Conservation (phyloP, 1,140 invertebrate genomes). For the Bombus ignitus region DNA sequence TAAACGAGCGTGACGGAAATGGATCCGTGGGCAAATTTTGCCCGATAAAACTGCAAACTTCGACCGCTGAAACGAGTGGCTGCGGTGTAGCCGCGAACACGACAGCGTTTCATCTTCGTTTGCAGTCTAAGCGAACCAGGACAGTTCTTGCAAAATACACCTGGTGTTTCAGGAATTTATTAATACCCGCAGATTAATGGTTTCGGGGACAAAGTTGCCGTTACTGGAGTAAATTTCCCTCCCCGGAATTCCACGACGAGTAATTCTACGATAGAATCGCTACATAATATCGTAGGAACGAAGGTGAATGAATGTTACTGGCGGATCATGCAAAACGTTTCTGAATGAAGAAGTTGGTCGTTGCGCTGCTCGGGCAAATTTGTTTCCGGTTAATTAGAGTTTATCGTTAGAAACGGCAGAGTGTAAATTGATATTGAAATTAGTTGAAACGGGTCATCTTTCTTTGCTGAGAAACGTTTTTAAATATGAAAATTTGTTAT, state of each 20-base stretch:
- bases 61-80: neutral
- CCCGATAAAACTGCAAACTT: slow-evolving; percentile 28
- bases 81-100: neutral
- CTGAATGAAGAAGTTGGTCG: neutral
- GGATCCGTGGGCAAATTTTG: neutral
- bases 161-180: slow-evolving; percentile 24
- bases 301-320: neutral
- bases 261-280: neutral
- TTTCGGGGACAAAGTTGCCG: neutral
- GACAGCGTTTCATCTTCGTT: slow-evolving; percentile 33
- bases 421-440: too few species aligned
- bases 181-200: slow-evolving; percentile 39
- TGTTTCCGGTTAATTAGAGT: too few species aligned
- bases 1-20: slow-evolving; percentile 26
- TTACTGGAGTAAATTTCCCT: slow-evolving; percentile 1
- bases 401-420: too few species aligned
- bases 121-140: neutral
- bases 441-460: too few species aligned
- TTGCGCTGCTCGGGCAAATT: too few species aligned
- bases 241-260: neutral
- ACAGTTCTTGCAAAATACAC: slow-evolving; percentile 25
- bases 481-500: too few species aligned
- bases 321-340: neutral
- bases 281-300: neutral
- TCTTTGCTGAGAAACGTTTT: too few species aligned